Conservation (phyloP, 2,888 invertebrate species). For the Ichneumoninae sp. region DNA sequence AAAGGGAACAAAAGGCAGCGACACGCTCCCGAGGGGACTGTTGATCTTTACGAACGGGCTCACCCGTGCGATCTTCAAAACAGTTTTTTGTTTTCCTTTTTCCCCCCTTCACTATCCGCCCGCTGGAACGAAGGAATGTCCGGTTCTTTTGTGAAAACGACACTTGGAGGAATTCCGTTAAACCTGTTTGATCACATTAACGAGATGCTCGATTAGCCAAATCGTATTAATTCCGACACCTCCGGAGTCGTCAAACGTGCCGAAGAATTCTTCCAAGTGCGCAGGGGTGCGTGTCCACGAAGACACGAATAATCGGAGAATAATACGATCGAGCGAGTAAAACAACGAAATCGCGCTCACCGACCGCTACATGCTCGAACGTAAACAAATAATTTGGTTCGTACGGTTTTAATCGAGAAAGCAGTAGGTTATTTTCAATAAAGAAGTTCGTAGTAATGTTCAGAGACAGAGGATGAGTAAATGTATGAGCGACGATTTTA, state of each 20-base stretch:
- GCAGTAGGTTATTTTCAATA: too few relatives aligned
- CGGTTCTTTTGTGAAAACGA: not conserved
- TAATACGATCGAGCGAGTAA: not conserved
- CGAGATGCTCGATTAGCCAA: not conserved
- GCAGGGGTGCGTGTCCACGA: not conserved
- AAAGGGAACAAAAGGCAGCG: slow-evolving; percentile 29
- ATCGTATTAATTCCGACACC: not conserved
- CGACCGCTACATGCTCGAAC: not conserved
- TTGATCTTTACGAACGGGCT: slow-evolving; percentile 55
- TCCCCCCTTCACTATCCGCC: not conserved
- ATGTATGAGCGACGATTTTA: not conserved
- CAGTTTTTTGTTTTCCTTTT: slow-evolving; percentile 37
- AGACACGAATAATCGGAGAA: not conserved
- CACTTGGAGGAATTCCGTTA: slow-evolving; percentile 11
- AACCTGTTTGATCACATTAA: not conserved
- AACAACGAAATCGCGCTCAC: too few relatives aligned
- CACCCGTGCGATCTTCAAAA: slow-evolving; percentile 57
- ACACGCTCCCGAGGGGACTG: slow-evolving; percentile 12
- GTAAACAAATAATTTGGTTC: not conserved
- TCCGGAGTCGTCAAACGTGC: not conserved
- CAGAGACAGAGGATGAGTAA: not conserved
- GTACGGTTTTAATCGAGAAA: not conserved
- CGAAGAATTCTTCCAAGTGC: not conserved
- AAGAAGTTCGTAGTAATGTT: not conserved
- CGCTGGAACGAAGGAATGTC: slow-evolving; percentile 19